A percentile compares a stretch with the other conserved stretches of the same genome.
Evolutionary conservation across 2,113 vertebrate genomes (phyloP).

Genomic region (Zosterops hypoxanthus): DNA sequence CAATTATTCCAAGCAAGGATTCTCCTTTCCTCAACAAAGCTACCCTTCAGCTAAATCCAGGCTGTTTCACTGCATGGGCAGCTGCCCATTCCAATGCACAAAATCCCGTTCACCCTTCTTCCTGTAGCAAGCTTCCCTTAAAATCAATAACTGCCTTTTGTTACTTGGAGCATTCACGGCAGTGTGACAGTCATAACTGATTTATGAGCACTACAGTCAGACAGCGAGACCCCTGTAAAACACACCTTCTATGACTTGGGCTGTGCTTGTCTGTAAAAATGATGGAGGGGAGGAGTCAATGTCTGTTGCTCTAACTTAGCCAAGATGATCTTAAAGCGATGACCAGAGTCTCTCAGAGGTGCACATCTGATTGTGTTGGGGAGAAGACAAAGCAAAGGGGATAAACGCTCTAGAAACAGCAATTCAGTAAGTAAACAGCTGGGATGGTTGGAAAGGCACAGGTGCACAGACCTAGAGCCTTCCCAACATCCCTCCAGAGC

Average conservation of each 20-base stretch:
- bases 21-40: constrained; percentile 47
- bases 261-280: neutral
- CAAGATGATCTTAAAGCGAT: neutral
- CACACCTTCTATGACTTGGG: neutral
- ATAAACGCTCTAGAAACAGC: neutral
- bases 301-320: neutral
- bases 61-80: neutral
- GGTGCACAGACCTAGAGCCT: neutral
- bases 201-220: neutral
- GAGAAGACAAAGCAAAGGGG: neutral
- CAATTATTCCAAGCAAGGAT: constrained; percentile 42
- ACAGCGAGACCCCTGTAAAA: neutral
- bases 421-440: neutral
- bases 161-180: neutral
- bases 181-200: neutral
- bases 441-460: neutral
- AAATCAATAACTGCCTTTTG: neutral
- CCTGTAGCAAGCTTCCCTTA: neutral
- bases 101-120: neutral
- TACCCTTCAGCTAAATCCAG: neutral
- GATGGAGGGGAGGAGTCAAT: neutral
- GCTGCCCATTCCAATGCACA: neutral
- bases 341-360: neutral
- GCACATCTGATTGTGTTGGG: accelerated
- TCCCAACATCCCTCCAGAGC: neutral